These are phyloP conservation scores for Temnothorax ravouxi DNA, from an alignment of 2,888 invertebrate genomes.

Conservation along the genomic window DNA sequence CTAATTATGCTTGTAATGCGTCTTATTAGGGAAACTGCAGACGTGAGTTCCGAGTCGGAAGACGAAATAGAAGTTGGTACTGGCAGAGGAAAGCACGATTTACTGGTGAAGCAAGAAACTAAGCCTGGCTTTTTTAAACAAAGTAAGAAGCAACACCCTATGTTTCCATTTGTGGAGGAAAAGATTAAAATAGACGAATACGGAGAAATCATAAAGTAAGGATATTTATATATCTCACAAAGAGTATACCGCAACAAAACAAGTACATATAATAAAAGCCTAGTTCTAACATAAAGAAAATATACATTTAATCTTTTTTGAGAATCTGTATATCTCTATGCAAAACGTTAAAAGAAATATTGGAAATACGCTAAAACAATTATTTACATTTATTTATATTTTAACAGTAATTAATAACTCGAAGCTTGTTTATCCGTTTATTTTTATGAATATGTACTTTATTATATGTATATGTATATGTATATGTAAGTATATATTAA, in stretches of 20 bases:
- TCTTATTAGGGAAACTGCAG: conserved; percentile 89
- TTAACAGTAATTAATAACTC: conserved; percentile 20
- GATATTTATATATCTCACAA: conserved; percentile 20
- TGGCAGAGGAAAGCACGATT: conserved; percentile 94
- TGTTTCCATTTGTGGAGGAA: conserved; percentile 98
- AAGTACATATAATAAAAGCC: background rate
- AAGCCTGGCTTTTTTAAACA: conserved; percentile 94
- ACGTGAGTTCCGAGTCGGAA: conserved; percentile 93
- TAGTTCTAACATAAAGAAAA: background rate
- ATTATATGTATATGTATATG: too few species aligned
- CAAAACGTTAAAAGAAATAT: background rate
- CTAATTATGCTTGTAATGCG: conserved; percentile 17
- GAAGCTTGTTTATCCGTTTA: background rate
- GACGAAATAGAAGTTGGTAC: conserved; percentile 94
- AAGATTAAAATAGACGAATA: conserved; percentile 97
- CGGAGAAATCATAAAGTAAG: conserved; percentile 95
- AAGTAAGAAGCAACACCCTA: conserved; percentile 96
- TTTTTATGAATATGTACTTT: background rate
- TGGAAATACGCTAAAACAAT: background rate
- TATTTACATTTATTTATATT: conserved; percentile 1
- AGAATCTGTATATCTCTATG: background rate
- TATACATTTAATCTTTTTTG: background rate
- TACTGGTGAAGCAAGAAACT: conserved; percentile 93
- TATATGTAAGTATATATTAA: background rate
- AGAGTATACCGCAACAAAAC: conserved; percentile 14